Evolutionary conservation across 2,888 invertebrate genomes (phyloP).

Genomic region (Carpatolechia fugitivella): DNA sequence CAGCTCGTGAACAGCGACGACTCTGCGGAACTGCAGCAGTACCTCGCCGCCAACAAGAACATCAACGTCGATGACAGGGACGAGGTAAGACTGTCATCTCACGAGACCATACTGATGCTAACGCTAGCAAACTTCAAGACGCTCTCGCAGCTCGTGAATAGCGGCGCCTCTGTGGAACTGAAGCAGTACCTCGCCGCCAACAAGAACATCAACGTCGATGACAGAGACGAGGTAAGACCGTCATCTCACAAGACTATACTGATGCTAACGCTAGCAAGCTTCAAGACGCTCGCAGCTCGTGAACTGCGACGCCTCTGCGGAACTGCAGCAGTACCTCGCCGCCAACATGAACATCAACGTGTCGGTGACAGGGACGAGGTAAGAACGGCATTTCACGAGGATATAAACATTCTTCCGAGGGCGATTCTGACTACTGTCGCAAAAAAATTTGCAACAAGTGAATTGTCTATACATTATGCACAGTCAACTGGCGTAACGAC

Average conservation of each 20-base stretch:
- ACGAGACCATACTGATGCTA: too few relatives aligned
- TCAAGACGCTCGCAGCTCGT: constrained; percentile 89
- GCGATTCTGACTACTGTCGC: too few relatives aligned
- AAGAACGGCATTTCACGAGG: constrained; percentile 40
- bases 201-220: constrained; percentile 91
- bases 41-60: constrained; percentile 90
- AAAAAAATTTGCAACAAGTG: too few relatives aligned
- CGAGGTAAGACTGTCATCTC: constrained; percentile 82
- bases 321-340: constrained; percentile 89
- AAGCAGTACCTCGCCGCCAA: constrained; percentile 90
- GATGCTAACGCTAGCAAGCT: constrained; percentile 92
- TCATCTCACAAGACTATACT: too few relatives aligned
- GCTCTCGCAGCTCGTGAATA: constrained; percentile 87
- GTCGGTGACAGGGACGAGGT: constrained; percentile 95
- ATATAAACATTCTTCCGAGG: too few relatives aligned
- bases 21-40: constrained; percentile 87
- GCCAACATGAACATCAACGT: constrained; percentile 88
- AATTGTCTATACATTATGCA: too few relatives aligned
- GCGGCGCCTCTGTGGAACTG: constrained; percentile 88
- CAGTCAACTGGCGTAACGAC: too few relatives aligned
- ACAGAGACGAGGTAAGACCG: constrained; percentile 88
- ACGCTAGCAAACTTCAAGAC: too few relatives aligned
- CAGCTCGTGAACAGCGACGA: constrained; percentile 90
- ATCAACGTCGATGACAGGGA: constrained; percentile 92
- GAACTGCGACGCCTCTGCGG: constrained; percentile 88